Evolutionary conservation across 2,888 invertebrate genomes (phyloP).

Genomic region (Sphaerophoria rueppellii): DNA sequence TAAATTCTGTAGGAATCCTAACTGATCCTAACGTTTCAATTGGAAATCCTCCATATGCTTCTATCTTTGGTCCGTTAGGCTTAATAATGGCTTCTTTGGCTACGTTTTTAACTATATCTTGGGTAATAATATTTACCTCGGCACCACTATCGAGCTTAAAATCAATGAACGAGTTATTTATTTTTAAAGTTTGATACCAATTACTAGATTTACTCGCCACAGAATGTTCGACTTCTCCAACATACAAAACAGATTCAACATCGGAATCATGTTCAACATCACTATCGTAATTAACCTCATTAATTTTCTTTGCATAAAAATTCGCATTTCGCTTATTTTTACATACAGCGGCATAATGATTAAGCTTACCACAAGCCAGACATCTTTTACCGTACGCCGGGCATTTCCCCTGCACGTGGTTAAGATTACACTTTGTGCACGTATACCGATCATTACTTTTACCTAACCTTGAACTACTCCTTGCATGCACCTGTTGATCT

Average conservation of each 20-base stretch:
- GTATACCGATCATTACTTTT: background rate
- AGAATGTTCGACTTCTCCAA: constrained; percentile 25
- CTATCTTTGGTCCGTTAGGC: constrained; percentile 11
- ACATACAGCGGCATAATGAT: constrained; percentile 28
- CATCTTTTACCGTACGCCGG: constrained; percentile 40
- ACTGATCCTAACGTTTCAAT: constrained; percentile 12
- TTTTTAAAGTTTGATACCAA: constrained; percentile 42
- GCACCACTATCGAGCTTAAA: constrained; percentile 41
- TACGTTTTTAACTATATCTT: constrained; percentile 24
- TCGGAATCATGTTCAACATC: constrained; percentile 30
- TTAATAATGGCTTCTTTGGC: constrained; percentile 1
- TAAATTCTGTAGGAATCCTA: background rate
- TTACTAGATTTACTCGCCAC: constrained; percentile 9
- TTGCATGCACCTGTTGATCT: constrained; percentile 14
- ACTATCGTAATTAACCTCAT: constrained; percentile 26
- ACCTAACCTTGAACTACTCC: background rate
- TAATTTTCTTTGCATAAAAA: constrained; percentile 18
- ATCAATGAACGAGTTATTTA: constrained; percentile 26
- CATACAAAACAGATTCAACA: constrained; percentile 41
- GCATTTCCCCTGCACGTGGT: too few species aligned
- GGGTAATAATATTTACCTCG: constrained; percentile 30
- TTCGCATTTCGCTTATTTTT: background rate
- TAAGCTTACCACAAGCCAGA: constrained; percentile 20
- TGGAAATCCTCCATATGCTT: constrained; percentile 45
- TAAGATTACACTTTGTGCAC: background rate